Percentiles rank a stretch among this genome's conserved stretches.
phyloP scores from a whole-genome alignment of 1,140 invertebrate species.

The Camponotus vicinus region DNA sequence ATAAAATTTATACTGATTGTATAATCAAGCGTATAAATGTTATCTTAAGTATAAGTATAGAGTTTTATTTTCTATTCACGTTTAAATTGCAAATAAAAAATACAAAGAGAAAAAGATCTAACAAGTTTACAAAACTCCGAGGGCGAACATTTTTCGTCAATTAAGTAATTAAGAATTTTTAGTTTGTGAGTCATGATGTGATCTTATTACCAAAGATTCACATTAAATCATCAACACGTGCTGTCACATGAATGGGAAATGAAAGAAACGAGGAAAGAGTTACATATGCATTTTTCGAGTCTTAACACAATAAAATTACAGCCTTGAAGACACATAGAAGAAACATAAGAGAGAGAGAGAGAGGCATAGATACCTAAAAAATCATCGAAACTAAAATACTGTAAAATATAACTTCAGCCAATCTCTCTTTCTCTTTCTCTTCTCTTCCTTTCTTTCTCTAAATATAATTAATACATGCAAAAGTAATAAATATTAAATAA shows the following conservation, averaged over 20 bases:
- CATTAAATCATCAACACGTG: not conserved
- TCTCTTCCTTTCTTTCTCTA: not conserved
- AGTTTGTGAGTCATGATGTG: not conserved
- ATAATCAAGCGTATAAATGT: not conserved
- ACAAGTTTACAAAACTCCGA: not conserved
- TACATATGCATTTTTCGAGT: conserved; percentile 32
- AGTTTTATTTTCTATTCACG: not conserved
- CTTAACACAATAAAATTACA: conserved; percentile 74
- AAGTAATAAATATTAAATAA: conserved; percentile 47
- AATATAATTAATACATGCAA: conserved; percentile 57
- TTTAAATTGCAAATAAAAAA: not conserved
- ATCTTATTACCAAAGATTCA: not conserved
- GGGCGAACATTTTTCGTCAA: not conserved
- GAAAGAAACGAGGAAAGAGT: conserved; percentile 37
- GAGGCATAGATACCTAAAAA: conserved; percentile 77
- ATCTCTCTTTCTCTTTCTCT: conserved; percentile 55
- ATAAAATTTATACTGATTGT: not conserved
- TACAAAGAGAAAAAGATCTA: not conserved
- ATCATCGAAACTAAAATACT: conserved; percentile 83
- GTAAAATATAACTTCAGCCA: conserved; percentile 85
- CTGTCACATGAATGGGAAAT: conserved; percentile 10
- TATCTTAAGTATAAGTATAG: not conserved
- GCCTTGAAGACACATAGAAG: conserved; percentile 80
- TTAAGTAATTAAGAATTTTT: not conserved
- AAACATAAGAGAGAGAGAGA: conserved; percentile 67